Conservation (phyloP, 2,113 vertebrate species). For the Alouatta palliata region DNA sequence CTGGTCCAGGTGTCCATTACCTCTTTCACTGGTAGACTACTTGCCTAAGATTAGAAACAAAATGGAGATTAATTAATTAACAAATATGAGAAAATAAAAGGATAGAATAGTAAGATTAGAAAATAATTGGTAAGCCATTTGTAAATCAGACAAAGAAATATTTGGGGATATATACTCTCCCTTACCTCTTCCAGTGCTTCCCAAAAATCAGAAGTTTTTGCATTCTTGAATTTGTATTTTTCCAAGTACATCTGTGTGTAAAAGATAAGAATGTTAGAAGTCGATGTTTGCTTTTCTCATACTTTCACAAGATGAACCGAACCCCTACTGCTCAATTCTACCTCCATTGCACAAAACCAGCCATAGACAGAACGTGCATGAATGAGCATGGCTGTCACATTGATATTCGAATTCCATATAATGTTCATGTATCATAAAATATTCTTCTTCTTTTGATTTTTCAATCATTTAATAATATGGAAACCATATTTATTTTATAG, state of each 20-base stretch:
- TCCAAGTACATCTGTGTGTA: slow-evolving; percentile 89
- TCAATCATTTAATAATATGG: background rate
- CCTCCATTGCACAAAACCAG: background rate
- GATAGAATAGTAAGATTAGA: background rate
- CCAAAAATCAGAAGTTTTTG: slow-evolving; percentile 96
- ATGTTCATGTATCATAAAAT: background rate
- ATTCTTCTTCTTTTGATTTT: background rate
- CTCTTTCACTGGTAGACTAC: slow-evolving; percentile 85
- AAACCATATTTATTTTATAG: background rate
- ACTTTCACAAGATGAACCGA: background rate
- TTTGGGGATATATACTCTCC: background rate
- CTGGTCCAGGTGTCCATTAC: slow-evolving; percentile 98
- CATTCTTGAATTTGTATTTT: slow-evolving; percentile 87
- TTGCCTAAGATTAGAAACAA: slow-evolving; percentile 85
- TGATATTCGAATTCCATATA: background rate
- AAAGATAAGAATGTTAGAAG: slow-evolving; percentile 56
- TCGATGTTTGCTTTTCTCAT: background rate
- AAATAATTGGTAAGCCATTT: background rate
- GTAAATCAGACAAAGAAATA: background rate
- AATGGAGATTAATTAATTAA: background rate
- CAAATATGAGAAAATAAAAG: background rate
- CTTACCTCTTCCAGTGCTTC: slow-evolving; percentile 87
- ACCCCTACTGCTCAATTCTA: background rate
- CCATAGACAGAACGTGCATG: background rate
- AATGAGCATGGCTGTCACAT: background rate